Evolutionary conservation across 2,113 vertebrate genomes (phyloP).

Genomic region (Ciconia boyciana): DNA sequence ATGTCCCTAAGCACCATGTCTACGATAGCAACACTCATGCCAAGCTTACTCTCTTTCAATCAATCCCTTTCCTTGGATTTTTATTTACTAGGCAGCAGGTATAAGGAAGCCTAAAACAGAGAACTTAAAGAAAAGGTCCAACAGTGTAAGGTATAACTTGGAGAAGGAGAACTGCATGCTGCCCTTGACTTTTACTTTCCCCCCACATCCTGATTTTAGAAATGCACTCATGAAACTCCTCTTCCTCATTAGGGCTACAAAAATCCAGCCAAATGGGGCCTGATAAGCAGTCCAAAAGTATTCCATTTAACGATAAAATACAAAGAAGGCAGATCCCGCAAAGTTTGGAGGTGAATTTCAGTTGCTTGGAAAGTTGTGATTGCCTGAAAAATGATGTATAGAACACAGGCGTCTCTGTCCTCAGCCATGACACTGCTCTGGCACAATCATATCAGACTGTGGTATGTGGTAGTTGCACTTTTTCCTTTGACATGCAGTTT

Average conservation of each 20-base stretch:
- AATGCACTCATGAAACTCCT: not conserved
- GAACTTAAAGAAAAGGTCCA: not conserved
- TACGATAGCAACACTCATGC: accelerated
- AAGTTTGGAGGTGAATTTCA: not conserved
- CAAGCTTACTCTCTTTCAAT: not conserved
- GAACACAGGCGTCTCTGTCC: not conserved
- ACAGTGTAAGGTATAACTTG: not conserved
- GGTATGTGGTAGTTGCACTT: not conserved
- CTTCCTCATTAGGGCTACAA: not conserved
- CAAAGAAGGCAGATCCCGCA: not conserved
- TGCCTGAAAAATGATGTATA: not conserved
- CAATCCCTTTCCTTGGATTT: not conserved
- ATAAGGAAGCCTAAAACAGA: not conserved
- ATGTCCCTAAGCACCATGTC: not conserved
- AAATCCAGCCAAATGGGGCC: not conserved
- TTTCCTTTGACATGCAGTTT: not conserved
- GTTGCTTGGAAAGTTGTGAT: not conserved
- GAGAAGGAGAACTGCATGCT: not conserved
- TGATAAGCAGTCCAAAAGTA: not conserved
- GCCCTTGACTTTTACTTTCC: not conserved
- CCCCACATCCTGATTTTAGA: not conserved
- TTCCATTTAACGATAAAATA: not conserved
- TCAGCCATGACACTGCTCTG: not conserved
- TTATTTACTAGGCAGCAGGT: not conserved
- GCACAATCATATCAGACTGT: not conserved